Evolutionary conservation across 2,797 vertebrate genomes (phyloP).

Genomic region (Microchirus variegatus): DNA sequence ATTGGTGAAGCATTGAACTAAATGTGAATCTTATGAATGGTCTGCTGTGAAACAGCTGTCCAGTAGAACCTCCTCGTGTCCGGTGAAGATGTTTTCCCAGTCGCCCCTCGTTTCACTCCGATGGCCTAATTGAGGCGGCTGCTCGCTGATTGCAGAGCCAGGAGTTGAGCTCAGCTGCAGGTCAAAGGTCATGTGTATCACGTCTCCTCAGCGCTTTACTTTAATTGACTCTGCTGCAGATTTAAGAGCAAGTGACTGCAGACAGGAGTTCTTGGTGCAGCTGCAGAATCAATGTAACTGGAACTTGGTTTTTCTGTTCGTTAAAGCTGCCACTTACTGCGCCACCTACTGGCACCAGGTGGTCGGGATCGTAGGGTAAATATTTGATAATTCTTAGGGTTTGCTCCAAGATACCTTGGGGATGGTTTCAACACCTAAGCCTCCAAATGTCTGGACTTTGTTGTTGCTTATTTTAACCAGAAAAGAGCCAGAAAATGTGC

Average conservation of each 20-base stretch:
- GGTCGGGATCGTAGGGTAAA: no score
- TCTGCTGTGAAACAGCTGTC: background rate
- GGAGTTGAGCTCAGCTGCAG: slow-evolving; percentile 54
- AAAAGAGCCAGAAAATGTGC: no score
- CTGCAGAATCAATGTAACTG: slow-evolving; percentile 15
- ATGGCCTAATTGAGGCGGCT: slow-evolving; percentile 46
- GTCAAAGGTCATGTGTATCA: slow-evolving; percentile 53
- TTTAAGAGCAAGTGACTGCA: background rate
- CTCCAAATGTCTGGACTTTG: no score
- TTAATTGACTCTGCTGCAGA: background rate
- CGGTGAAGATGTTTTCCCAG: slow-evolving; percentile 10
- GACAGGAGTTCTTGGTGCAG: background rate
- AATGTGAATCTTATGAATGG: background rate
- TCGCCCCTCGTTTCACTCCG: slow-evolving; percentile 29
- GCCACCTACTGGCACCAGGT: no score
- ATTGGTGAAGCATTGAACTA: no score
- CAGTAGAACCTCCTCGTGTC: background rate
- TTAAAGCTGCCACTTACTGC: no score
- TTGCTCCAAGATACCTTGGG: no score
- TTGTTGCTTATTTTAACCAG: no score
- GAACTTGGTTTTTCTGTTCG: no score
- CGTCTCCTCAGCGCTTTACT: slow-evolving; percentile 21
- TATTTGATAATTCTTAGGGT: no score
- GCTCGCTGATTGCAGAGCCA: slow-evolving; percentile 57
- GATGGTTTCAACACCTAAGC: no score